Base-by-base conservation (phyloP, 2,888 invertebrate genomes). In the Aspidapion aeneum region DNA sequence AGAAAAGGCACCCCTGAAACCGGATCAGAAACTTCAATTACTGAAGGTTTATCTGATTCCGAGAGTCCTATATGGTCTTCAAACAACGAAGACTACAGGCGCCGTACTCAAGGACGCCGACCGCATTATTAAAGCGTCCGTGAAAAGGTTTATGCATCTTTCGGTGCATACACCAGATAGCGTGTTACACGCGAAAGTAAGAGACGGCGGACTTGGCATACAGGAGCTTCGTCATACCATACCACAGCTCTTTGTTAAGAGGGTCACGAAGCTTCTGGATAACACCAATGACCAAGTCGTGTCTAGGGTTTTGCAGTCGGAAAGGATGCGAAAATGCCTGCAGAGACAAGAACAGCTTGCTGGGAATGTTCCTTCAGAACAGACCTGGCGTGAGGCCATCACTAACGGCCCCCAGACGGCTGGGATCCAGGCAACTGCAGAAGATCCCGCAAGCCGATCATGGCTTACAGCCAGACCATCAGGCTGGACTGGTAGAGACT, bases 121-220 rank as follows among this genome's bases (percentile, higher is more conserved):
- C 48, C 51, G 61, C 16, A 21, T 65, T 3, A 55, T 66, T 3
- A 60, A 61, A 2, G 48, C 63, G 48, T 16, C 65, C n/a, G 61
- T 68, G 7, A 63, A 70, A 55, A 22, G 57, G 9, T 77, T 78
- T 72, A 80, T 83, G 80, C 83, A 83, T 80, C 81, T 84, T 79
- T 77, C 80, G 78, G 79, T 80, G 1, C 74, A 69, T 71, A 75
- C 63, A 67, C 74, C 69, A 65, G 72, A 69, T 74, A 74, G 70
- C 70, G 72, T 58, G 66, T 67, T 70, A 62, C 74, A 66, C 66
- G 72, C 66, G 21, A 67, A 63, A 56, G 18, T 66, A 52, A 18
- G 62, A 48, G 73, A 72, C 52, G 74, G 73, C 1, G 72, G 72
- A 0, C 64, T 74, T n/a, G 74, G 74, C 2, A 55, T 75, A 1